Percentiles rank a stretch among this genome's conserved stretches.
phyloP scores from a whole-genome alignment of 1,140 invertebrate genomes.

The Propsilocerus akamusi region DNA sequence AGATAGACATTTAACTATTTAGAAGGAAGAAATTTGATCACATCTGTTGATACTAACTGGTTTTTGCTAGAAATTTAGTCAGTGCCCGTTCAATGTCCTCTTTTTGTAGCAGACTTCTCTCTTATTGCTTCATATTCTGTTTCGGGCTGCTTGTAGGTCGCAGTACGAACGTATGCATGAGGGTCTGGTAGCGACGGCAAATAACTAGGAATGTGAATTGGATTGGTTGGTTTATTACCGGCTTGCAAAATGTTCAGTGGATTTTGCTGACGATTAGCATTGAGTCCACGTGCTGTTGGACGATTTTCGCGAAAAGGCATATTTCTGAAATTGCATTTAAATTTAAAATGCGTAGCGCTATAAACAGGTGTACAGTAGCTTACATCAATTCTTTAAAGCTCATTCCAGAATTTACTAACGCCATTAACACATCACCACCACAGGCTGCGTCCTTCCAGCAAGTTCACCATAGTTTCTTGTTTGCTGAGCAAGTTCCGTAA shows the following conservation, averaged over 20 bases:
- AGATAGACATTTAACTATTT: not conserved
- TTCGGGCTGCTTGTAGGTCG: conserved; percentile 87
- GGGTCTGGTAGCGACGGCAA: conserved; percentile 86
- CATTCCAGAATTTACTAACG: conserved; percentile 70
- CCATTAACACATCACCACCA: conserved; percentile 70
- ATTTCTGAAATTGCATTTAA: not conserved
- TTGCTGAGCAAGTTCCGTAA: conserved; percentile 60
- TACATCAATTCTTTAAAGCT: conserved; percentile 44
- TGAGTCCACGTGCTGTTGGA: not conserved
- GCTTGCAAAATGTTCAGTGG: conserved; percentile 67
- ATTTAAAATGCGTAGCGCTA: not conserved
- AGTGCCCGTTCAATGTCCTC: conserved; percentile 84
- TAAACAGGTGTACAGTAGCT: not conserved
- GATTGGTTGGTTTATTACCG: conserved; percentile 65
- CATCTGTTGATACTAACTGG: conserved; percentile 38
- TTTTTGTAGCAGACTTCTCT: conserved; percentile 79
- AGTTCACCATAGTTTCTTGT: conserved; percentile 69
- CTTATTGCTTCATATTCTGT: conserved; percentile 93
- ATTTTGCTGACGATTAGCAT: conserved; percentile 30
- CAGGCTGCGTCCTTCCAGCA: conserved; percentile 69
- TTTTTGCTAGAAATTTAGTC: conserved; percentile 88
- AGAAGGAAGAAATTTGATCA: not conserved
- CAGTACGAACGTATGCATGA: conserved; percentile 88
- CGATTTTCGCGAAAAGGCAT: not conserved
- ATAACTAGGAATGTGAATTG: conserved; percentile 73